These are phyloP conservation scores for Lasioglossum morio DNA, from an alignment of 2,888 invertebrate genomes.

Conservation along the genomic window DNA sequence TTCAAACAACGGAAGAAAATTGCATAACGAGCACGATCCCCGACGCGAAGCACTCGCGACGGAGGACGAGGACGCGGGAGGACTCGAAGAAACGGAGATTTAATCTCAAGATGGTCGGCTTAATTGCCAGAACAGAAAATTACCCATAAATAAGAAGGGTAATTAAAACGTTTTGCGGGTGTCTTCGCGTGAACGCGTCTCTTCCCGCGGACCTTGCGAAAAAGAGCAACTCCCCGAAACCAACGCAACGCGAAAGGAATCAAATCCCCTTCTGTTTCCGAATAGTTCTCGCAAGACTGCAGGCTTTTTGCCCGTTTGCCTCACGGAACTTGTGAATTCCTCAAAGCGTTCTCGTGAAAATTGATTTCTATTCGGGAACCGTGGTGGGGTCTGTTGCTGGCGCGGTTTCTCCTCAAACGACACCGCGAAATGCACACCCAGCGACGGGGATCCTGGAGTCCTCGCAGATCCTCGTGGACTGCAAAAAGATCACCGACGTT, in stretches of 20 bases:
- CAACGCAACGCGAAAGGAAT: conserved; percentile 1
- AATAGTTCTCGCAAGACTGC: conserved; percentile 19
- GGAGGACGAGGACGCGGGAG: background rate
- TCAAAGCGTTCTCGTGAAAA: conserved; percentile 19
- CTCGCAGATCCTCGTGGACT: background rate
- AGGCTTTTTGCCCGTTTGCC: conserved; percentile 8
- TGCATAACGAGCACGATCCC: background rate
- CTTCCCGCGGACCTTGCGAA: background rate
- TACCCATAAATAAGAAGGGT: conserved; percentile 28
- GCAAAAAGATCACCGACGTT: background rate
- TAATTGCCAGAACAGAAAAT: conserved; percentile 41
- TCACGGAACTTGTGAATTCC: conserved; percentile 24
- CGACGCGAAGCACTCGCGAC: background rate
- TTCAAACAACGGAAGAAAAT: background rate
- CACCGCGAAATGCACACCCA: background rate
- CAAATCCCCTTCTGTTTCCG: background rate
- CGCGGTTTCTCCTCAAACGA: background rate
- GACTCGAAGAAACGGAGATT: conserved; percentile 23
- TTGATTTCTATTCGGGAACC: conserved; percentile 18
- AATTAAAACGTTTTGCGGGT: conserved; percentile 24
- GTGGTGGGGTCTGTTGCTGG: too few relatives aligned
- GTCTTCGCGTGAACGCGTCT: background rate
- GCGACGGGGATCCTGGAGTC: background rate
- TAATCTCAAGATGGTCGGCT: conserved; percentile 41
- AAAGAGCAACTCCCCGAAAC: background rate